Evolutionary conservation across 1,140 invertebrate species (phyloP).

Genomic region (Tribolium madens): DNA sequence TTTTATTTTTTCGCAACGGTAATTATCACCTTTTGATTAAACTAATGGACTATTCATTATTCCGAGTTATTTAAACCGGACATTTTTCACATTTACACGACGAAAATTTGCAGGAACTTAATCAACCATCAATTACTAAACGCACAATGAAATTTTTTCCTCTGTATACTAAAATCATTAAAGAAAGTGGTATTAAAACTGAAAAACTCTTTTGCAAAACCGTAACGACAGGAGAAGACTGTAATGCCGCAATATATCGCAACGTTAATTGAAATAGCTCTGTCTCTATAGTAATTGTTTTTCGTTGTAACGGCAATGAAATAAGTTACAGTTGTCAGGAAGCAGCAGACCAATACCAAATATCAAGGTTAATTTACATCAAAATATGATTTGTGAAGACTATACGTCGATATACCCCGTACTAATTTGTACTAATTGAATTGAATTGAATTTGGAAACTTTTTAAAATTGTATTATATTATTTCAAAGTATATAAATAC

Average conservation of each 20-base stretch:
- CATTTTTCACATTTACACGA: neutral
- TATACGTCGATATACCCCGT: too few species aligned
- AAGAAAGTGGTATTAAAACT: conserved; percentile 14
- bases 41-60: conserved; percentile 28
- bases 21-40: conserved; percentile 29
- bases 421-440: too few species aligned
- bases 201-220: neutral
- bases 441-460: too few species aligned
- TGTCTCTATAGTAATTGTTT: conserved; percentile 45
- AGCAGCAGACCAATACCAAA: neutral
- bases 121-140: neutral
- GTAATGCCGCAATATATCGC: conserved; percentile 46
- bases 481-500: too few species aligned
- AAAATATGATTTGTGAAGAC: neutral
- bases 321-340: neutral
- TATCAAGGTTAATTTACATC: neutral
- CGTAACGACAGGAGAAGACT: conserved; percentile 37
- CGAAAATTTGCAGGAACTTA: neutral
- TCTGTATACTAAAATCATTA: conserved; percentile 13
- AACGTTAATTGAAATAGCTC: conserved; percentile 43
- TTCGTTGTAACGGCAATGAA: conserved; percentile 12
- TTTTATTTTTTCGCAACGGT: conserved; percentile 11
- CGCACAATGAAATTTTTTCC: neutral
- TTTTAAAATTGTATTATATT: neutral
- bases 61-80: neutral